Evolutionary conservation across 1,140 invertebrate species (phyloP).

Genomic region (Bombus consobrinus): DNA sequence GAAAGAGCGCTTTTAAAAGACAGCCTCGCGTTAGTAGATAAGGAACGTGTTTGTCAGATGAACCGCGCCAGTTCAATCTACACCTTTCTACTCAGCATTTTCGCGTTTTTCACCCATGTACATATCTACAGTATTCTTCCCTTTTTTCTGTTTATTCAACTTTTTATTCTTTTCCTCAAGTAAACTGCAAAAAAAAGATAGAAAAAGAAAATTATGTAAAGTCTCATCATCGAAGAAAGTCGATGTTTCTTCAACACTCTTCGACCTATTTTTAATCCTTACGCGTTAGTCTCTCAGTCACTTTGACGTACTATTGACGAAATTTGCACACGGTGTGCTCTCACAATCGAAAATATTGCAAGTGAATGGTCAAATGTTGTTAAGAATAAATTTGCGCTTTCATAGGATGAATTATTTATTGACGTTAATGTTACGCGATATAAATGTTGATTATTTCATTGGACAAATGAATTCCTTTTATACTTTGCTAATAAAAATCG

Average conservation of each 20-base stretch:
- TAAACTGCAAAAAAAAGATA: background rate
- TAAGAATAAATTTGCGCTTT: too few relatives aligned
- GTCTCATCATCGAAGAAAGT: too few relatives aligned
- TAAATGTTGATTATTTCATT: too few relatives aligned
- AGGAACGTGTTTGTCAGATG: background rate
- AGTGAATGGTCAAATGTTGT: too few relatives aligned
- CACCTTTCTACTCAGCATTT: background rate
- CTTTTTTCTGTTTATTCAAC: background rate
- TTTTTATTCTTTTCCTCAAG: background rate
- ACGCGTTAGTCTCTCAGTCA: too few relatives aligned
- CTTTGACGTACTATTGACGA: background rate
- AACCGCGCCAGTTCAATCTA: background rate
- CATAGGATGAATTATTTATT: too few relatives aligned
- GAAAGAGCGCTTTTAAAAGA: background rate
- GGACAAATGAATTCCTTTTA: too few relatives aligned
- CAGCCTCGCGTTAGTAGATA: background rate
- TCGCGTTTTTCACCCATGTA: background rate
- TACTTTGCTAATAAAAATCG: too few relatives aligned
- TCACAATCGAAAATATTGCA: too few relatives aligned
- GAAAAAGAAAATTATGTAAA: background rate
- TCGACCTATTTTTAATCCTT: slow-evolving; percentile 2
- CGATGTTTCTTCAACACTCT: background rate
- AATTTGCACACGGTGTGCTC: background rate
- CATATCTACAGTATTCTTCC: background rate
- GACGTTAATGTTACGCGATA: too few relatives aligned